These are phyloP conservation scores for Brotogeris chrysoptera DNA, from an alignment of 2,797 vertebrate genomes.

Conservation along the genomic window DNA sequence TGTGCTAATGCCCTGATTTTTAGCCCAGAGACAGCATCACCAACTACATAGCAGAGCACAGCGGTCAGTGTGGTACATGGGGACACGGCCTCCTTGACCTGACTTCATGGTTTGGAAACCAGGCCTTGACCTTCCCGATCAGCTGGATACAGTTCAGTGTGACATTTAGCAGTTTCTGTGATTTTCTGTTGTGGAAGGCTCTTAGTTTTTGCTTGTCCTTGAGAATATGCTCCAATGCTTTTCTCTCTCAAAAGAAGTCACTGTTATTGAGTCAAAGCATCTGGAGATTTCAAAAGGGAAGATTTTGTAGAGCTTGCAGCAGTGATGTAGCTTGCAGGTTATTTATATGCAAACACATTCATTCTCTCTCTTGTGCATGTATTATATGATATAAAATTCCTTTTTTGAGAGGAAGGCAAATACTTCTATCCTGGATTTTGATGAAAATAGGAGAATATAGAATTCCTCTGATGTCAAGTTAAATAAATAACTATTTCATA, in stretches of 20 bases:
- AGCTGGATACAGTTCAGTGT: background rate
- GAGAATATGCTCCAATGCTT: background rate
- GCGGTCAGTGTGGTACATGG: rapidly evolving
- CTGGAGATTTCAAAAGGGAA: background rate
- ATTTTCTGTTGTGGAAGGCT: background rate
- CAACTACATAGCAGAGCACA: background rate
- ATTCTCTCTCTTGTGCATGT: background rate
- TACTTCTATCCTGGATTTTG: background rate
- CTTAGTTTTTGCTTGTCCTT: background rate
- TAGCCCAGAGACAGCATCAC: background rate
- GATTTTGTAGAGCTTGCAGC: background rate
- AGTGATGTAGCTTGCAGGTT: background rate
- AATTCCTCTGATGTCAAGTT: background rate
- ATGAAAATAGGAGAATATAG: background rate
- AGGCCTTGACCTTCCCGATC: background rate
- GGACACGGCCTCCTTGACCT: background rate
- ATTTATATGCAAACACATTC: background rate
- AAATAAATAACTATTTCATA: background rate
- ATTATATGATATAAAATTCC: background rate
- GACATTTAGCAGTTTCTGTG: background rate
- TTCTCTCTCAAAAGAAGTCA: background rate
- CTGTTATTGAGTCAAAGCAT: background rate
- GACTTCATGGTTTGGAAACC: background rate
- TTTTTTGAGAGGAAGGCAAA: background rate
- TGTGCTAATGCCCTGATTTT: background rate